These are phyloP conservation scores for Chymomyza caudatula DNA, from an alignment of 2,888 invertebrate genomes.

Conservation along the genomic window DNA sequence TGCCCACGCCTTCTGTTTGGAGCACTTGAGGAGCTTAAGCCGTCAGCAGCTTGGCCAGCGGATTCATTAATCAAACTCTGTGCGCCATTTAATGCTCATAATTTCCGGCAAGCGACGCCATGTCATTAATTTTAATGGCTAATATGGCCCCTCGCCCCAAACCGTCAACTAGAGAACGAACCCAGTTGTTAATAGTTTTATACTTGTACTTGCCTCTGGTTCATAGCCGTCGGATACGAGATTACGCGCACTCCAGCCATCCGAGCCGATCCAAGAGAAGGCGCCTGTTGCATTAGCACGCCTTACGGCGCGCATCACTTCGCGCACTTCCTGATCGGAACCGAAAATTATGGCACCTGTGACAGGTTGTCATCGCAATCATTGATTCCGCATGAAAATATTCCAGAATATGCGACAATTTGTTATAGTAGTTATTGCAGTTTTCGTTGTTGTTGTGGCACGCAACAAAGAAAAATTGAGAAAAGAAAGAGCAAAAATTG, in stretches of 20 bases:
- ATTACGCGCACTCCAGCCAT: constrained; percentile 95
- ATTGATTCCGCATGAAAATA: neutral
- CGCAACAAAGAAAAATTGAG: neutral
- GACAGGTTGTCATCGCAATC: neutral
- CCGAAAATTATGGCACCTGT: constrained; percentile 96
- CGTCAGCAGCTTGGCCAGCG: constrained; percentile 8
- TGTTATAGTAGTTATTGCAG: neutral
- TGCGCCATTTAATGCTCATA: constrained; percentile 59
- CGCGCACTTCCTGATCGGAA: constrained; percentile 97
- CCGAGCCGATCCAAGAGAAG: constrained; percentile 97
- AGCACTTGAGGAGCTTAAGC: neutral
- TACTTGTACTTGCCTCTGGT: constrained; percentile 82
- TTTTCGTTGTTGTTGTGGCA: constrained; percentile 3
- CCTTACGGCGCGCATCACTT: constrained; percentile 94
- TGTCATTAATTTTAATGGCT: constrained; percentile 32
- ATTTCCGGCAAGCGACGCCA: constrained; percentile 38
- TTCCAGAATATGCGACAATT: neutral
- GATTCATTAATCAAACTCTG: constrained; percentile 64
- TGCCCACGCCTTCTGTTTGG: neutral
- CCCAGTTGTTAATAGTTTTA: neutral
- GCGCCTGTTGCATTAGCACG: constrained; percentile 91
- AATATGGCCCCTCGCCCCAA: neutral
- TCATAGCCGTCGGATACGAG: constrained; percentile 93
- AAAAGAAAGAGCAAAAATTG: neutral
- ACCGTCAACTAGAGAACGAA: neutral